Percentiles rank a stretch among this genome's conserved stretches.
Evolutionary conservation across 1,140 invertebrate species (phyloP).

Genomic region (Cylas formicarius): DNA sequence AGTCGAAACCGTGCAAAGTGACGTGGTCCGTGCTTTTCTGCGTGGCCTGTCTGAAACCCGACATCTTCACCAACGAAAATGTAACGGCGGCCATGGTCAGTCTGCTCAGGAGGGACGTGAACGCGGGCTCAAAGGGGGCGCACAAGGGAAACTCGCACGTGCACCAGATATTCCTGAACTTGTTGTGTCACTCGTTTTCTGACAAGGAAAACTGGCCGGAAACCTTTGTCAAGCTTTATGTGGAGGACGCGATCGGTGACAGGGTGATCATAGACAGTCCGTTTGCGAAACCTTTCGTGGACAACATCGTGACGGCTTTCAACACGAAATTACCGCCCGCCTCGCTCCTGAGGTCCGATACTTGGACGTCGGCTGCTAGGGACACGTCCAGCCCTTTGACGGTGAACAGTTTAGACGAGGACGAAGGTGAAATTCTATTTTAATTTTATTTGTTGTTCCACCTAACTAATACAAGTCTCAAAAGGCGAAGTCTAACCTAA

Average conservation of each 20-base stretch:
- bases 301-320: constrained; percentile 87
- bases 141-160: constrained; percentile 71
- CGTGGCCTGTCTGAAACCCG: constrained; percentile 70
- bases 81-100: constrained; percentile 74
- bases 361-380: constrained; percentile 45
- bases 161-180: constrained; percentile 79
- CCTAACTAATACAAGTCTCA: too few relatives aligned
- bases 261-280: constrained; percentile 88
- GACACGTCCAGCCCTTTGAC: constrained; percentile 46
- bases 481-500: too few relatives aligned
- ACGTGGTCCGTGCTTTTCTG: constrained; percentile 73
- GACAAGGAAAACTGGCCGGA: constrained; percentile 75
- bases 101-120: constrained; percentile 71
- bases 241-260: constrained; percentile 91
- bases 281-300: constrained; percentile 85
- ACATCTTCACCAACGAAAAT: constrained; percentile 71
- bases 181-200: constrained; percentile 73
- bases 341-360: constrained; percentile 52
- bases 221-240: constrained; percentile 72
- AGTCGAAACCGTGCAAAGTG: constrained; percentile 73
- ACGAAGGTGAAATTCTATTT: constrained; percentile 34
- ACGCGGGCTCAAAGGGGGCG: constrained; percentile 59
- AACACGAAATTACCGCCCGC: constrained; percentile 70
- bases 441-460: constrained; percentile 12
- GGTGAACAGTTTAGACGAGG: constrained; percentile 51